Conservation (phyloP, 2,113 vertebrate species). For the Ivindomyrus marchei region DNA sequence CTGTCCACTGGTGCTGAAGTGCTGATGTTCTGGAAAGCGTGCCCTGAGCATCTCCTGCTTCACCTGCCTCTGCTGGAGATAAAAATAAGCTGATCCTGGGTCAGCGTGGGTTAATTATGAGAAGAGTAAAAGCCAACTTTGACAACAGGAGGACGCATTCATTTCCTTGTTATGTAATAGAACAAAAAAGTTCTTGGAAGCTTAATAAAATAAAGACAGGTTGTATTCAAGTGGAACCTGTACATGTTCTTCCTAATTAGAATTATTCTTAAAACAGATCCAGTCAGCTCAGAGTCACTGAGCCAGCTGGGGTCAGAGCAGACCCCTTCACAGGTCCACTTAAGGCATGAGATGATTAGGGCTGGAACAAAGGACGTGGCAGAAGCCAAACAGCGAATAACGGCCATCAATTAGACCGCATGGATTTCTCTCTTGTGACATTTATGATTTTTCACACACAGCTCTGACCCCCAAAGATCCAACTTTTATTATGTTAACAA, state of each 20-base stretch:
- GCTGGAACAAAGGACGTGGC: background rate
- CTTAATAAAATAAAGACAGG: constrained; percentile 19
- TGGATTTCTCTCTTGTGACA: background rate
- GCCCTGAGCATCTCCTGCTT: background rate
- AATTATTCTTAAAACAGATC: constrained; percentile 5
- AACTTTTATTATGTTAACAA: background rate
- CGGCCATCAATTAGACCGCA: background rate
- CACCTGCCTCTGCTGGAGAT: background rate
- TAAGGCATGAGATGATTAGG: constrained; percentile 5
- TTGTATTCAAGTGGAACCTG: constrained; percentile 23
- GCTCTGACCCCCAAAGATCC: background rate
- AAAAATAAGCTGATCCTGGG: background rate
- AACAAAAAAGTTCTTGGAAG: background rate
- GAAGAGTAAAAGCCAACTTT: background rate
- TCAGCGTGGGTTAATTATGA: constrained; percentile 19
- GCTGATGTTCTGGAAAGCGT: background rate
- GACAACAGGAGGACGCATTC: background rate
- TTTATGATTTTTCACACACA: background rate
- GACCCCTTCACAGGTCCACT: background rate
- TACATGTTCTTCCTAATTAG: constrained; percentile 8
- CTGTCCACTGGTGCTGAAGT: background rate
- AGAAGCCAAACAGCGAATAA: background rate
- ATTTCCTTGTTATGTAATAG: background rate
- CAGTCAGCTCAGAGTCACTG: background rate
- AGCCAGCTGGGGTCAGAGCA: background rate